Evolutionary conservation across 1,140 invertebrate species (phyloP).

Genomic region (Scaptomyza montana): DNA sequence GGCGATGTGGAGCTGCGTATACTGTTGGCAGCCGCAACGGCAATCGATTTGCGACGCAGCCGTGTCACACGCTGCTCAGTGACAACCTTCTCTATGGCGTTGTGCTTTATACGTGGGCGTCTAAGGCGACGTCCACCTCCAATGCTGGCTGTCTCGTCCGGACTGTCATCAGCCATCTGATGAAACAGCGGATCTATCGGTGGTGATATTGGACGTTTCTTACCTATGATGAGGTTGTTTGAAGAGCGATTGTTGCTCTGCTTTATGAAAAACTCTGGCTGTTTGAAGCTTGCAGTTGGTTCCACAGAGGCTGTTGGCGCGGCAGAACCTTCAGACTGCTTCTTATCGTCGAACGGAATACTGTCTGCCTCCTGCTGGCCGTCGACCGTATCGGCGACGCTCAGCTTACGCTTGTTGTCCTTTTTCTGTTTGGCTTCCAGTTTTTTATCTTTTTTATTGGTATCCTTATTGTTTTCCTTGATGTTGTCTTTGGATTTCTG

Average conservation of each 20-base stretch:
- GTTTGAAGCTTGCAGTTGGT: background rate
- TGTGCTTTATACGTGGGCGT: slow-evolving; percentile 33
- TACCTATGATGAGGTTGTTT: slow-evolving; percentile 54
- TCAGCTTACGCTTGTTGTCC: background rate
- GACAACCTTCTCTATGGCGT: slow-evolving; percentile 42
- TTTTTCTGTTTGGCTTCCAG: background rate
- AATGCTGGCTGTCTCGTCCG: slow-evolving; percentile 19
- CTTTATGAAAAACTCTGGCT: slow-evolving; percentile 60
- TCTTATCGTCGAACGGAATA: background rate
- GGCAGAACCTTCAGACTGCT: background rate
- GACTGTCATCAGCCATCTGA: slow-evolving; percentile 40
- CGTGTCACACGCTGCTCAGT: slow-evolving; percentile 49
- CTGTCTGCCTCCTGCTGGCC: background rate
- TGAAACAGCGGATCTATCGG: slow-evolving; percentile 23
- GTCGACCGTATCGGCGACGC: background rate
- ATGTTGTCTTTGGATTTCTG: background rate
- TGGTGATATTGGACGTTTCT: slow-evolving; percentile 22
- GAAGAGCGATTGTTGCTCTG: slow-evolving; percentile 35
- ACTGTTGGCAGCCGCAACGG: slow-evolving; percentile 28
- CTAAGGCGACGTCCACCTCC: slow-evolving; percentile 35
- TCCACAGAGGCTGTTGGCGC: background rate
- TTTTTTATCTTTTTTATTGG: background rate
- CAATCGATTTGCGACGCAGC: slow-evolving; percentile 56
- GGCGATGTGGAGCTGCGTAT: slow-evolving; percentile 54
- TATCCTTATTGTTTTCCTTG: background rate